A percentile compares a stretch with the other conserved stretches of the same genome.
These are phyloP conservation scores for Centruroides vittatus DNA, from an alignment of 1,140 invertebrate genomes.

Conservation along the genomic window DNA sequence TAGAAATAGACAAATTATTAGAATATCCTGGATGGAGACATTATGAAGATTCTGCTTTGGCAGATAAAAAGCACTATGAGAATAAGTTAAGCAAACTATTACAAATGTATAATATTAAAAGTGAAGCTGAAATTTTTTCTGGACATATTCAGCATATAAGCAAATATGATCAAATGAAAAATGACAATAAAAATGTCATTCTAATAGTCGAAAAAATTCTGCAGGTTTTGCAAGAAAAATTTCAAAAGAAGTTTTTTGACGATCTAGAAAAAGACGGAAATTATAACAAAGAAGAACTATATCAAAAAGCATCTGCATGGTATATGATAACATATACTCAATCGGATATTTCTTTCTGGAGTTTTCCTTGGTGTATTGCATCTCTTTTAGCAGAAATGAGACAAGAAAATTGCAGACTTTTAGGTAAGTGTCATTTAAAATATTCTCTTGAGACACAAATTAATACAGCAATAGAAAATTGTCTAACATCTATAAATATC, in stretches of 20 bases:
- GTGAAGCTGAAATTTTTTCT: slow-evolving; percentile 21
- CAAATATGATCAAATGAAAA: slow-evolving; percentile 20
- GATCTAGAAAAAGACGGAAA: slow-evolving; percentile 15
- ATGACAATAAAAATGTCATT: slow-evolving; percentile 10
- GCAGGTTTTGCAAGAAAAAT: slow-evolving; percentile 1
- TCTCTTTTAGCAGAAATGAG: not conserved
- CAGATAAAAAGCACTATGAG: slow-evolving; percentile 7
- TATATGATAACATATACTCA: slow-evolving; percentile 20
- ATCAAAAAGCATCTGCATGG: slow-evolving; percentile 21
- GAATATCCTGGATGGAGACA: slow-evolving; percentile 12
- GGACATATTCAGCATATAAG: slow-evolving; percentile 18
- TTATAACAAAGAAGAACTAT: slow-evolving; percentile 3
- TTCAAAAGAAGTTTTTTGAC: slow-evolving; percentile 5
- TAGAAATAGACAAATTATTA: slow-evolving; percentile 1
- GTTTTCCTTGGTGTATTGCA: not conserved
- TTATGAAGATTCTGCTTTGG: slow-evolving; percentile 11
- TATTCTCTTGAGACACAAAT: no score
- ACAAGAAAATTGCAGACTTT: not conserved
- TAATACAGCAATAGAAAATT: no score
- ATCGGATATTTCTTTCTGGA: not conserved
- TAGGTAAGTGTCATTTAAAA: no score
- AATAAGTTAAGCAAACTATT: slow-evolving; percentile 16
- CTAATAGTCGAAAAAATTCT: not conserved
- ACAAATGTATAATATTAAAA: slow-evolving; percentile 19
- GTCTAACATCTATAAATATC: no score